phyloP scores from a whole-genome alignment of 2,888 invertebrate species.

The Pachymerium ferrugineum region DNA sequence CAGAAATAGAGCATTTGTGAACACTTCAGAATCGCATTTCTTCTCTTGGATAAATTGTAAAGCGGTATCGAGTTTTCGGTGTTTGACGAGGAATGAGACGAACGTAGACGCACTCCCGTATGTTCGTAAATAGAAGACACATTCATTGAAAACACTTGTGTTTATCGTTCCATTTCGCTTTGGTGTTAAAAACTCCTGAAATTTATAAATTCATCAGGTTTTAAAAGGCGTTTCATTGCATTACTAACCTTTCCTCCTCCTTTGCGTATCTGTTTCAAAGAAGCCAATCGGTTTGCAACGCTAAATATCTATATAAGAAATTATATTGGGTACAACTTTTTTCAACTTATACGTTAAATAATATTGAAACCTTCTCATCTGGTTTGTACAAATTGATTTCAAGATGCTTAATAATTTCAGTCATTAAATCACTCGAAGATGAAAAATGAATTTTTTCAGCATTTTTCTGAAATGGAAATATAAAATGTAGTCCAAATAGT shows the following conservation, averaged over 20 bases:
- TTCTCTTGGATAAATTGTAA: slow-evolving; percentile 65
- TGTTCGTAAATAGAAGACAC: slow-evolving; percentile 69
- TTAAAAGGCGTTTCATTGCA: not conserved
- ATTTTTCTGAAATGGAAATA: not conserved
- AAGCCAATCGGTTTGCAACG: not conserved
- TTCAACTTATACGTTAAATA: no score
- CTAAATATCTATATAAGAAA: not conserved
- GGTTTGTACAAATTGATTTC: slow-evolving; percentile 33
- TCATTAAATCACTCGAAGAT: slow-evolving; percentile 1
- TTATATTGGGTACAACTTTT: no score
- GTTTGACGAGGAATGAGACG: slow-evolving; percentile 68
- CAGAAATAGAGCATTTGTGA: slow-evolving; percentile 45
- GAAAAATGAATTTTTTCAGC: not conserved
- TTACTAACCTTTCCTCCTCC: not conserved
- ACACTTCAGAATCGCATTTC: slow-evolving; percentile 44
- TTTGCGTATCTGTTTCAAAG: not conserved
- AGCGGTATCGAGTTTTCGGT: slow-evolving; percentile 63
- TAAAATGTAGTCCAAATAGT: not conserved
- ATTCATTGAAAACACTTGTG: slow-evolving; percentile 56
- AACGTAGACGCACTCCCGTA: slow-evolving; percentile 72
- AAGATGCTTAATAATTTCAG: slow-evolving; percentile 33
- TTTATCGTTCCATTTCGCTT: not conserved
- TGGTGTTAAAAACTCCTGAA: slow-evolving; percentile 16
- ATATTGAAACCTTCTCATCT: not conserved
- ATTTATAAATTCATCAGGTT: not conserved